Evolutionary conservation across 2,888 invertebrate genomes (phyloP).

Genomic region (Omphaloscelis lunosa): DNA sequence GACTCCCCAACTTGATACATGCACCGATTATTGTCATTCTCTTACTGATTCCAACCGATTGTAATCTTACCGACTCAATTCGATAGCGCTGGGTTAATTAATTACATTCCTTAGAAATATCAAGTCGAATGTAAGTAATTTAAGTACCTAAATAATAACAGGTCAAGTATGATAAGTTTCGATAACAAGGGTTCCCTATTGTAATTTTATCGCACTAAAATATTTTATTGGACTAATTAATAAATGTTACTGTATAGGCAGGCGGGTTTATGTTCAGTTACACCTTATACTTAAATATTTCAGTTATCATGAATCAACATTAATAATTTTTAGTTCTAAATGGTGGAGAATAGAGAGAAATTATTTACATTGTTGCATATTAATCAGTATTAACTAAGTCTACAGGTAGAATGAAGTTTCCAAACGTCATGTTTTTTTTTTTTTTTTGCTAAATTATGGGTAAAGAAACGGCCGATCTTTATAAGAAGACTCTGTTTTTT

Average conservation of each 20-base stretch:
- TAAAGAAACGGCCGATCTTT: slow-evolving; percentile 1
- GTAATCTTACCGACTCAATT: slow-evolving; percentile 69
- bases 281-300: background rate
- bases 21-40: slow-evolving; percentile 64
- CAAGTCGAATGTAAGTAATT: slow-evolving; percentile 47
- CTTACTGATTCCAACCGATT: slow-evolving; percentile 61
- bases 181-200: slow-evolving; percentile 26
- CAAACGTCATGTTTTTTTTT: background rate
- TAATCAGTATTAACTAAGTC: background rate
- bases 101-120: slow-evolving; percentile 54
- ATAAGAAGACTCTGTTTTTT: slow-evolving; percentile 25
- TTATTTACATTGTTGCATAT: background rate
- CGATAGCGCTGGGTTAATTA: slow-evolving; percentile 61
- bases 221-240: background rate
- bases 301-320: background rate
- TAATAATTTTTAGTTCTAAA: background rate
- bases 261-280: background rate
- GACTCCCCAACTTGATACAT: slow-evolving; percentile 74
- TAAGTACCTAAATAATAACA: slow-evolving; percentile 30
- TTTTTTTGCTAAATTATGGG: background rate
- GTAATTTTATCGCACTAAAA: background rate
- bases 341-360: fast-evolving
- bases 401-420: background rate
- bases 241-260: background rate
- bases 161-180: slow-evolving; percentile 25